phyloP scores from a whole-genome alignment of 2,888 invertebrate species.

The Embidobia sp. region DNA sequence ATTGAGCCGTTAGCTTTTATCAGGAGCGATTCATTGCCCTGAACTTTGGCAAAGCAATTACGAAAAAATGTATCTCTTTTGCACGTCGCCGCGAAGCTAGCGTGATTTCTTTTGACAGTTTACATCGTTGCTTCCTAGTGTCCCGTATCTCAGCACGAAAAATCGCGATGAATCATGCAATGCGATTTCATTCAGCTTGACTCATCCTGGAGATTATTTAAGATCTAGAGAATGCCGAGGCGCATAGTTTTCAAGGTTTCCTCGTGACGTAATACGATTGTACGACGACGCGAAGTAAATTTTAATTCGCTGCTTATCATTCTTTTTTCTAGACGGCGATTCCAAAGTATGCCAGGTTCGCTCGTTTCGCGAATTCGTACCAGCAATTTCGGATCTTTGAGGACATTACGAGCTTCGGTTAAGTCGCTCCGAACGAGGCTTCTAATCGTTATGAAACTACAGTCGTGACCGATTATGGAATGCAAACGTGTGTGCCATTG shows the following conservation, averaged over 20 bases:
- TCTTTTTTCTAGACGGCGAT: not conserved
- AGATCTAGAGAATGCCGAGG: slow-evolving; percentile 2
- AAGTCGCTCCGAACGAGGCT: too few relatives aligned
- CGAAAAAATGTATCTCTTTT: slow-evolving; percentile 4
- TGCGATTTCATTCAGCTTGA: slow-evolving; percentile 12
- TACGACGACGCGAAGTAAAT: too few relatives aligned
- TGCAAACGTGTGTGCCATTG: too few relatives aligned
- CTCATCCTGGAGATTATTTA: slow-evolving; percentile 17
- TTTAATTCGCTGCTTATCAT: not conserved
- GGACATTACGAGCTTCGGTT: too few relatives aligned
- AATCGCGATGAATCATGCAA: slow-evolving; percentile 11
- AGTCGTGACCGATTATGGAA: too few relatives aligned
- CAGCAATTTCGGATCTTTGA: too few relatives aligned
- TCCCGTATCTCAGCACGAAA: slow-evolving; percentile 10
- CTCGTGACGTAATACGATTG: not conserved
- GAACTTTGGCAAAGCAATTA: slow-evolving; percentile 3
- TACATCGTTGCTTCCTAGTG: slow-evolving; percentile 1
- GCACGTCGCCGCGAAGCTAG: slow-evolving; percentile 2
- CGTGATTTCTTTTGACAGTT: slow-evolving; percentile 2
- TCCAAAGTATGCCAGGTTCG: too few relatives aligned
- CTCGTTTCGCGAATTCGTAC: too few relatives aligned
- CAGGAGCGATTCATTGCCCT: not conserved
- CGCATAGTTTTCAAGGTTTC: slow-evolving; percentile 7
- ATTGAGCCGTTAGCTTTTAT: not conserved
- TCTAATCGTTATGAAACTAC: too few relatives aligned